Evolutionary conservation across 2,113 vertebrate species (phyloP).

Genomic region (Oreochromis niloticus): DNA sequence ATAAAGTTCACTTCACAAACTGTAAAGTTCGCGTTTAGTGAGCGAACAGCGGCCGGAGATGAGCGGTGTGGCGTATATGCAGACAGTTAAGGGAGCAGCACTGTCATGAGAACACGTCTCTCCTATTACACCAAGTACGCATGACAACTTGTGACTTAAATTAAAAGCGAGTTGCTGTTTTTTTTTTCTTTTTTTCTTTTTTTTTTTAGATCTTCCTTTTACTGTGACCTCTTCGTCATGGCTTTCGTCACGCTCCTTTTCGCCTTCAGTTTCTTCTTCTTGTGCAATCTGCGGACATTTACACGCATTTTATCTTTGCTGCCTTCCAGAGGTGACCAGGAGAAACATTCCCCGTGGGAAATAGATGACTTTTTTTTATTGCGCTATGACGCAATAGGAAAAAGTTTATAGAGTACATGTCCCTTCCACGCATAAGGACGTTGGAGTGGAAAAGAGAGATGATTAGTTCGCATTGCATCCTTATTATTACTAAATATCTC

Average conservation of each 20-base stretch:
- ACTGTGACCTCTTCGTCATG: background rate
- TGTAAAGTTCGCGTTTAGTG: background rate
- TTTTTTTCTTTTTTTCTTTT: background rate
- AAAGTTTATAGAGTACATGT: background rate
- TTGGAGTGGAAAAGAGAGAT: background rate
- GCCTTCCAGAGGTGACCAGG: slow-evolving; percentile 52
- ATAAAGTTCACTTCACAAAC: background rate
- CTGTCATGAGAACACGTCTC: background rate
- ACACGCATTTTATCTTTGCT: slow-evolving; percentile 24
- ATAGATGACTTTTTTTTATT: background rate
- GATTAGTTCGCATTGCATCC: background rate
- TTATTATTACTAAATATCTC: background rate
- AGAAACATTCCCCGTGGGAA: background rate
- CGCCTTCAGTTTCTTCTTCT: background rate
- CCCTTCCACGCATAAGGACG: background rate
- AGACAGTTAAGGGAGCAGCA: background rate
- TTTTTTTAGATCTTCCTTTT: background rate
- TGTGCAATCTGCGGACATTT: background rate
- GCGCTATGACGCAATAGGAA: background rate
- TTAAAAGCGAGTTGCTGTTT: slow-evolving; percentile 7
- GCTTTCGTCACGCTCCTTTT: background rate
- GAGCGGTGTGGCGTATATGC: background rate
- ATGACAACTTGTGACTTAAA: slow-evolving; percentile 69
- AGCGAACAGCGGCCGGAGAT: background rate
- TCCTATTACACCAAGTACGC: slow-evolving; percentile 22